Percentiles rank a stretch among this genome's conserved stretches.
phyloP scores from a whole-genome alignment of 1,140 invertebrate genomes.

The Sarcophaga peregrina region DNA sequence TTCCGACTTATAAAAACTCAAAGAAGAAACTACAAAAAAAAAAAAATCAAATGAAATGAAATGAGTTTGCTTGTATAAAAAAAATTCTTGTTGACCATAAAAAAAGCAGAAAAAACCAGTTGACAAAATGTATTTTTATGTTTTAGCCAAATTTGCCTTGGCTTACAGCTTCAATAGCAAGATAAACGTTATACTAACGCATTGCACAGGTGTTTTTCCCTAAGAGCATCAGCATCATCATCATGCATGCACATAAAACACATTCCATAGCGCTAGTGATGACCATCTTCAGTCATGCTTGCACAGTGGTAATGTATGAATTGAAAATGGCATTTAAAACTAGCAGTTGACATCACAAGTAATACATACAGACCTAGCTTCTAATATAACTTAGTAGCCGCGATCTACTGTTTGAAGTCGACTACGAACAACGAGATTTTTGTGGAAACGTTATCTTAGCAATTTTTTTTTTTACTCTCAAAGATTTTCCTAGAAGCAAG shows the following conservation, averaged over 20 bases:
- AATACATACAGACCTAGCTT: too few relatives aligned
- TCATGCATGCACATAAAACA: not conserved
- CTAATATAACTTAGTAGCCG: too few relatives aligned
- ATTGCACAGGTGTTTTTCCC: conserved; percentile 16
- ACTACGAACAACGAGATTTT: too few relatives aligned
- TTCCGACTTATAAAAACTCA: not conserved
- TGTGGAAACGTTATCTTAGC: too few relatives aligned
- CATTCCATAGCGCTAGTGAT: too few relatives aligned
- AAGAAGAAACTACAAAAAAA: not conserved
- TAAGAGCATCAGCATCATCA: not conserved
- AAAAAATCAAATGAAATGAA: not conserved
- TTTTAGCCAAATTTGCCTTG: conserved; percentile 19
- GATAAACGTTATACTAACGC: too few relatives aligned
- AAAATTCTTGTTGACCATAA: not conserved
- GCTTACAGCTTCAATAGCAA: not conserved
- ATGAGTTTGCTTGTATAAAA: too few relatives aligned
- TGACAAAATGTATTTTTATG: conserved; percentile 9
- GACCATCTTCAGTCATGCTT: not conserved
- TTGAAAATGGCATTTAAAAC: not conserved
- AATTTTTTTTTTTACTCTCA: too few relatives aligned
- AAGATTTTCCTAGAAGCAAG: too few relatives aligned
- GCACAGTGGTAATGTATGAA: not conserved
- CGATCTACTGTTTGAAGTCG: too few relatives aligned
- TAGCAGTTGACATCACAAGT: too few relatives aligned
- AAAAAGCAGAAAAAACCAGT: not conserved